Evolutionary conservation across 2,888 invertebrate genomes (phyloP), one percentile per base, ranked within the genome.

Genomic region (Proisotoma minuta): DNA sequence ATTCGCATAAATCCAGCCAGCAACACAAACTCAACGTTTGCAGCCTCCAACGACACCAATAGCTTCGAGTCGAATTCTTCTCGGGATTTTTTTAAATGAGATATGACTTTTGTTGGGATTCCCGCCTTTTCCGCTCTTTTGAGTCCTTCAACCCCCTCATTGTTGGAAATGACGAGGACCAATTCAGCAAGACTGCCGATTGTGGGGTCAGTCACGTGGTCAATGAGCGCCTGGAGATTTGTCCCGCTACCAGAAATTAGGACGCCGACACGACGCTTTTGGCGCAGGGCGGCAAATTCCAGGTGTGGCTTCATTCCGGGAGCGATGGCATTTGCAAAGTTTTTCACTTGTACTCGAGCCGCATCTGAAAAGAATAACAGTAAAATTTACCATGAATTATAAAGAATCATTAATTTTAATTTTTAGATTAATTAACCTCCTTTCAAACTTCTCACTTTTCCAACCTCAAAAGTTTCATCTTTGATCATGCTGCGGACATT

Each of bases 1-100:
- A n/a, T n/a, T n/a, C n/a, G n/a, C n/a, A n/a, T n/a, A n/a, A 96
- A 98, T 0, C 97, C 98, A 34, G 97, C 98, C 53, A 97, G 82
- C 76, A 96, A 97, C 15, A 98, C 85, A 58, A 97, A 81, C 75
- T 98, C 93, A 0, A 94, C 86, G 3, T 84, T 84, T 24, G 84
- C 82, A 1, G 80, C 78, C 47, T 83, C 80, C 28, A 97, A 80
- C 57, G 84, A 84, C 18, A 82, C 80, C 24, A 88, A 83, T 69
- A 97, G 78, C 43, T 85, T 87, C 62, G 80, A 80, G 78, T 97
- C 97, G 78, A 93, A 97, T 56, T 85, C 85, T 75, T 87, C 87
- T 43, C 96, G 83, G 0, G 80, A 83, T 20, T 81, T 77, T 28
- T 87, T 83, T 64, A 84, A 87, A 78, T 93, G 88, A 61, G 84